Conservation (phyloP, 2,888 invertebrate species). For the Altica lythri region DNA sequence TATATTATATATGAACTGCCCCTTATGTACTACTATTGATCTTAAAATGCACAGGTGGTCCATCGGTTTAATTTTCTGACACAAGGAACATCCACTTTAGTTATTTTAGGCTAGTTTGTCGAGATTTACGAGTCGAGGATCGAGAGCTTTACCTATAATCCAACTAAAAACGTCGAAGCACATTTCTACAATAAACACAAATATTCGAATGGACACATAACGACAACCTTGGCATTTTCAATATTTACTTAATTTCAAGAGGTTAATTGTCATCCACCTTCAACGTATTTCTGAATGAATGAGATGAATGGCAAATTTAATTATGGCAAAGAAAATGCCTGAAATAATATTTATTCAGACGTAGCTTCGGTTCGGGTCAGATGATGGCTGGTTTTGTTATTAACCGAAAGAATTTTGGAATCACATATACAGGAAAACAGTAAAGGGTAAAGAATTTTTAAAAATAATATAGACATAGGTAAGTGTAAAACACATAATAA, state of each 20-base stretch:
- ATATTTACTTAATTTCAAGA: constrained; percentile 44
- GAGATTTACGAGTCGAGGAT: constrained; percentile 32
- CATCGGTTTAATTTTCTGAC: constrained; percentile 30
- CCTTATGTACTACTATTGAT: no score
- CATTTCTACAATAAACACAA: constrained; percentile 17
- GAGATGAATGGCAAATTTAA: constrained; percentile 43
- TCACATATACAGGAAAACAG: no score
- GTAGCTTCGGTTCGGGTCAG: constrained; percentile 6
- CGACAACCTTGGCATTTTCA: constrained; percentile 18
- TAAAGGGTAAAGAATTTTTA: no score
- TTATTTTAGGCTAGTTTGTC: constrained; percentile 44
- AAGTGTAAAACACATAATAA: no score
- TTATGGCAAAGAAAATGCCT: constrained; percentile 47
- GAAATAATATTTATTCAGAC: constrained; percentile 50
- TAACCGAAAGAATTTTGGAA: no score
- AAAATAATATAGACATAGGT: no score
- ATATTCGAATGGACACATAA: not conserved
- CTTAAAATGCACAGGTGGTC: constrained; percentile 41
- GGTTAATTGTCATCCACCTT: constrained; percentile 40
- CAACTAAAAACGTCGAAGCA: constrained; percentile 34
- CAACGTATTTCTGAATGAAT: constrained; percentile 25
- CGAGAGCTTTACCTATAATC: constrained; percentile 42
- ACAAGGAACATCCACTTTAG: constrained; percentile 38
- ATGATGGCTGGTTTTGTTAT: constrained; percentile 23
- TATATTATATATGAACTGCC: no score